Evolutionary conservation across 1,140 invertebrate genomes (phyloP), one percentile per base, ranked within the genome.

Genomic region (Hydropsyche tenuis): DNA sequence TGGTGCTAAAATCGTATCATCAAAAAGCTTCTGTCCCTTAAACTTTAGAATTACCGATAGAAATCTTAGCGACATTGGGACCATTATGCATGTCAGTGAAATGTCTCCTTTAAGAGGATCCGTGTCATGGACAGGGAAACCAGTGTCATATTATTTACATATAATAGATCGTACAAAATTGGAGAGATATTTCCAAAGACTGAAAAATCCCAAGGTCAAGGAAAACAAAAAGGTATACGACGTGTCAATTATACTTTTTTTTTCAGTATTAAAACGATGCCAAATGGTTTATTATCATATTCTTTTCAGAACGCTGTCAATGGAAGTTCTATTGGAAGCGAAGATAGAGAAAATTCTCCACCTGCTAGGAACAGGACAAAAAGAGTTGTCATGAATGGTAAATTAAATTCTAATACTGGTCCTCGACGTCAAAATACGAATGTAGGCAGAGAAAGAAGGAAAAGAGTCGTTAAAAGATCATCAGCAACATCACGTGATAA

Each of bases 111-210:
- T 98, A 64, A 92, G 92, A 80, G 96, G 96, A 77, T 97, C 95
- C 4, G 97, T 99, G 43, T 98, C 96, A 5, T 99, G 97, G 97
- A 99, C 97, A 73, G 95, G 95, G 69, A 98, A 97, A 85, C 95
- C 96, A 56, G 96, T 99, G 76, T 96, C 95, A 64, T 99, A 99
- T 88, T 99, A 96, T 89, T 88, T 98, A 76, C 97, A 99, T 85
- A 92, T 94, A 79, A 98, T 99, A 80, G 97, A 99, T 88, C 89
- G 95, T 81, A 96, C 95, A 70, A 96, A 96, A 89, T 87, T 98
- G 81, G 96, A 98, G 86, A 91, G 95, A 84, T 98, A 98, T 87
- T 98, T 98, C 87, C 92, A 94, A 85, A 92, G 93, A 82, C 87
- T 93, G 80, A 94, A 94, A 85, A 93, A 94, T 85, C 94, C 94